phyloP scores from a whole-genome alignment of 35 echinoderm and acorn worm species.

The Anneissia japonica region DNA sequence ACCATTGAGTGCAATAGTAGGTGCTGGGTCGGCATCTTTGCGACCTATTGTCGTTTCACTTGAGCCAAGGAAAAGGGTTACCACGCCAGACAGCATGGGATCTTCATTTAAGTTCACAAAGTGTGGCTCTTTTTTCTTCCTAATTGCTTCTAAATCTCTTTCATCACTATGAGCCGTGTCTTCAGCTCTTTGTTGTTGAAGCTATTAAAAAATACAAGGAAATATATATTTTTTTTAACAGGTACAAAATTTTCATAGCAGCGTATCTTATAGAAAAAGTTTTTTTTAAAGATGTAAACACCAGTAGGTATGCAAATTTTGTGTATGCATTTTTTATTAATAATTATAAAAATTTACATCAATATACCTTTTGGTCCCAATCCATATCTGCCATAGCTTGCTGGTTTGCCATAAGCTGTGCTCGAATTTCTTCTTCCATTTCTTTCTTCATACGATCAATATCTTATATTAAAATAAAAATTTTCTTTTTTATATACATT shows the following conservation, averaged over 20 bases:
- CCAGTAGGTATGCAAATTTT: no score
- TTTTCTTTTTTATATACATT: no score
- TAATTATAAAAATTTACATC: no score
- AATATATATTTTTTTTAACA: no score
- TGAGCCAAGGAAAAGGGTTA: constrained; percentile 65
- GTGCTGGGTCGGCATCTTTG: constrained; percentile 79
- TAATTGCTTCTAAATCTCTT: constrained; percentile 32
- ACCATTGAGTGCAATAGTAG: constrained; percentile 80
- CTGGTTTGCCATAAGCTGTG: constrained; percentile 82
- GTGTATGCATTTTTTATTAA: no score
- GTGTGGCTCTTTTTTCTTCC: constrained; percentile 79
- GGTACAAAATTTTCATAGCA: no score
- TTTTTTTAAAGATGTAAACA: no score
- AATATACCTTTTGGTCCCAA: constrained; percentile 87
- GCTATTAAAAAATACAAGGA: constrained; percentile 18
- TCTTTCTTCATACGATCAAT: constrained; percentile 80
- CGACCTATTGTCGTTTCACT: constrained; percentile 85
- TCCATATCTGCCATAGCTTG: constrained; percentile 91
- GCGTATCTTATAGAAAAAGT: no score
- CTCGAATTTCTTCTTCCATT: constrained; percentile 87
- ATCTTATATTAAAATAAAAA: no score
- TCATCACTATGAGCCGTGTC: constrained; percentile 1
- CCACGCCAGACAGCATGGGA: constrained; percentile 60
- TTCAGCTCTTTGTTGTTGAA: constrained; percentile 48
- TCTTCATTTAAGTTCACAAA: constrained; percentile 89